phyloP scores from a whole-genome alignment of 2,797 vertebrate genomes.

The Mycteria americana region DNA sequence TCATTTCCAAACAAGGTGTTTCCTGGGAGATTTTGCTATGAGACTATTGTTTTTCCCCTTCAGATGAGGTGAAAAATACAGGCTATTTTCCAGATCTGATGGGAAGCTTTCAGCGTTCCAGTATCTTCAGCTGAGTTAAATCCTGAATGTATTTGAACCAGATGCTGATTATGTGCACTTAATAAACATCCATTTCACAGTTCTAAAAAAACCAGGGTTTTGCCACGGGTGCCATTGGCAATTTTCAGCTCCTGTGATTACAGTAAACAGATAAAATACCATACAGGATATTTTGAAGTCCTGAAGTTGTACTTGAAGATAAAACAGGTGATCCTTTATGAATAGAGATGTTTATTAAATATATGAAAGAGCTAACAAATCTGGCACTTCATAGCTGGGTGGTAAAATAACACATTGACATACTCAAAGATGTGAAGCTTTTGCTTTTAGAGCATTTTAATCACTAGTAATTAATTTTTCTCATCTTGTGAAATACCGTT shows the following conservation, averaged over 20 bases:
- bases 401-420: neutral
- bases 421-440: neutral
- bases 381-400: neutral
- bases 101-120: neutral
- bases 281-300: neutral
- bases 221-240: neutral
- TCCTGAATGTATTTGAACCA: neutral
- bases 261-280: neutral
- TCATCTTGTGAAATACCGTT: neutral
- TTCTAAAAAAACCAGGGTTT: rapidly evolving
- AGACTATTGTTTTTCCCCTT: neutral
- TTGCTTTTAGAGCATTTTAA: neutral
- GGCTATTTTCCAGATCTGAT: neutral
- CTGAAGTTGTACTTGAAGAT: neutral
- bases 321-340: neutral
- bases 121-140: neutral
- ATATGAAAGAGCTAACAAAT: neutral
- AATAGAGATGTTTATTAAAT: neutral
- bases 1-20: neutral
- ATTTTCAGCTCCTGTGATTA: neutral
- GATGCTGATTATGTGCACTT: neutral
- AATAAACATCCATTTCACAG: neutral
- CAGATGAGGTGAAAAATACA: neutral
- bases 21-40: neutral
- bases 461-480: neutral